A percentile compares a stretch with the other conserved stretches of the same genome.
Conservation (phyloP, 30 jellyfish, hydroid and myxozoan species). For the Pseudorhiza aurosa region DNA sequence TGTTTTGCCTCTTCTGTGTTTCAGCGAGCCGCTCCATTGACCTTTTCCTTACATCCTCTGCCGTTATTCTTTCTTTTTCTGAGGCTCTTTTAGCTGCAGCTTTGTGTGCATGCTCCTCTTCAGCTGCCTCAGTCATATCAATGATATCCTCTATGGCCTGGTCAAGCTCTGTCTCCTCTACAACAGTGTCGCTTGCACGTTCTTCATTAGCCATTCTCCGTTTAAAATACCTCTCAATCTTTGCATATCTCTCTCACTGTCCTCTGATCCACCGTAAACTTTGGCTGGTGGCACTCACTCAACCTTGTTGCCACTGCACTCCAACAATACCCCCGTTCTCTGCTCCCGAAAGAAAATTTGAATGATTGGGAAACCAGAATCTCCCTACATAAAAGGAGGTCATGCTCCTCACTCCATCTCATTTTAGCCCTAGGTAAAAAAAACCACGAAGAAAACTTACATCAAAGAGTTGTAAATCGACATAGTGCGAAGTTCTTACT, state of each 20-base stretch:
- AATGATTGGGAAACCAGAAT: too few species aligned
- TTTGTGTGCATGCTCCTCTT: not conserved
- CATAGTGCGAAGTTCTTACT: too few species aligned
- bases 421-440: conserved; percentile 20
- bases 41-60: conserved; percentile 30
- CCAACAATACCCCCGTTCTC: conserved; percentile 33
- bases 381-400: too few species aligned
- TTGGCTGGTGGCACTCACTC: conserved; percentile 6
- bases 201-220: conserved; percentile 7
- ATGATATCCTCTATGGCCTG: not conserved
- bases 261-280: conserved; percentile 1
- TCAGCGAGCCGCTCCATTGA: conserved; percentile 10
- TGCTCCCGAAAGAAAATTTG: too few species aligned
- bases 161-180: too few species aligned
- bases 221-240: not conserved
- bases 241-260: conserved; percentile 7
- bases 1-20: too few species aligned
- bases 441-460: too few species aligned
- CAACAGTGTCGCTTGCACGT: too few species aligned
- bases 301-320: not conserved
- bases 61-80: conserved; percentile 7
- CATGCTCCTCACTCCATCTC: too few species aligned
- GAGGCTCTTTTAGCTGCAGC: not conserved
- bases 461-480: too few species aligned
- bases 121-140: conserved; percentile 10